Evolutionary conservation across 2,113 vertebrate genomes (phyloP).

Genomic region (Cyprinodon tularosa): DNA sequence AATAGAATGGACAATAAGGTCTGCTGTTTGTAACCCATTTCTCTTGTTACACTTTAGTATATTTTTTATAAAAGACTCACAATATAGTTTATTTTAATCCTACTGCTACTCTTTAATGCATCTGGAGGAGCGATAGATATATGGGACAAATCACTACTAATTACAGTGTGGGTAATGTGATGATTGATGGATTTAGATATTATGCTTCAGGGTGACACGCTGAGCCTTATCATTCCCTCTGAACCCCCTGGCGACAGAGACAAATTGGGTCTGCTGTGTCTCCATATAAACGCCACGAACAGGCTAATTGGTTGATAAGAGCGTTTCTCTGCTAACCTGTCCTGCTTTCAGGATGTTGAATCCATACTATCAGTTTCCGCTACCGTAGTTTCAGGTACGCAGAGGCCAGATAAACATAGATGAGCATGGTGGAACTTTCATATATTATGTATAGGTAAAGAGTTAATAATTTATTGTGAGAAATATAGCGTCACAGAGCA

Average conservation of each 20-base stretch:
- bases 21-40: neutral
- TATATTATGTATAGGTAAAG: slow-evolving; percentile 65
- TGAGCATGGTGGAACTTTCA: slow-evolving; percentile 55
- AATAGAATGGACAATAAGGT: too few species aligned
- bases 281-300: neutral
- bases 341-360: slow-evolving; percentile 10
- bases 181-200: slow-evolving; percentile 46
- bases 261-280: slow-evolving; percentile 18
- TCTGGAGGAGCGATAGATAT: slow-evolving; percentile 4
- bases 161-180: slow-evolving; percentile 36
- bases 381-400: slow-evolving; percentile 32
- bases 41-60: neutral
- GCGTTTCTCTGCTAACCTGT: slow-evolving; percentile 7
- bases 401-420: slow-evolving; percentile 12
- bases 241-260: slow-evolving; percentile 22
- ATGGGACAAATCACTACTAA: slow-evolving; percentile 28
- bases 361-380: slow-evolving; percentile 48
- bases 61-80: neutral
- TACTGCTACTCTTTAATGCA: neutral
- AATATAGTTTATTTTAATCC: neutral
- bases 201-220: slow-evolving; percentile 28
- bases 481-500: slow-evolving; percentile 25
- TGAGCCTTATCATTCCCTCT: slow-evolving; percentile 12
- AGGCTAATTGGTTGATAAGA: slow-evolving; percentile 8
- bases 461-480: slow-evolving; percentile 48